phyloP scores from a whole-genome alignment of 2,113 vertebrate species.

The Tetrax tetrax region DNA sequence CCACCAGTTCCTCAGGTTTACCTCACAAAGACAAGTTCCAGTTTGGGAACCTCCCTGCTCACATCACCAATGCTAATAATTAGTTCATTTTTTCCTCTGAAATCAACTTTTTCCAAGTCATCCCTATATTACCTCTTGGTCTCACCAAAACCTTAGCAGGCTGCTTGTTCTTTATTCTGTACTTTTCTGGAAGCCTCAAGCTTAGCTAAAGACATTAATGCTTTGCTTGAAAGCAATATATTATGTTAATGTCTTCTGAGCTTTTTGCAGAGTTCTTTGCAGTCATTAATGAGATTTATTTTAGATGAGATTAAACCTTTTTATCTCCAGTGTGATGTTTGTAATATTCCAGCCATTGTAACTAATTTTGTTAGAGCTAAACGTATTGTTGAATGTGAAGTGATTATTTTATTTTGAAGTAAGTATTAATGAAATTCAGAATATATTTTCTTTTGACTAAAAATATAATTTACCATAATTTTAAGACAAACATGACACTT shows the following conservation, averaged over 20 bases:
- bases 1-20: not conserved
- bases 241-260: not conserved
- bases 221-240: not conserved
- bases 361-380: not conserved
- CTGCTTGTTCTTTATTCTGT: not conserved
- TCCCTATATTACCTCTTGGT: not conserved
- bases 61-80: not conserved
- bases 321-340: not conserved
- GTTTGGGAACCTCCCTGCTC: not conserved
- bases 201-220: not conserved
- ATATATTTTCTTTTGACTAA: not conserved
- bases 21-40: not conserved
- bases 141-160: not conserved
- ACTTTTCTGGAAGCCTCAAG: not conserved
- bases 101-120: not conserved
- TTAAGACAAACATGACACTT: not conserved
- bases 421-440: not conserved
- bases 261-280: not conserved
- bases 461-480: not conserved
- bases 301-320: not conserved
- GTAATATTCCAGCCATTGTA: not conserved
- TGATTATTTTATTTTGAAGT: not conserved
- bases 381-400: not conserved
- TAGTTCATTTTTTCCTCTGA: not conserved
- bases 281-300: slow-evolving; percentile 11